Conservation (phyloP, 2,888 invertebrate genomes). For the Drosophila ezoana region DNA sequence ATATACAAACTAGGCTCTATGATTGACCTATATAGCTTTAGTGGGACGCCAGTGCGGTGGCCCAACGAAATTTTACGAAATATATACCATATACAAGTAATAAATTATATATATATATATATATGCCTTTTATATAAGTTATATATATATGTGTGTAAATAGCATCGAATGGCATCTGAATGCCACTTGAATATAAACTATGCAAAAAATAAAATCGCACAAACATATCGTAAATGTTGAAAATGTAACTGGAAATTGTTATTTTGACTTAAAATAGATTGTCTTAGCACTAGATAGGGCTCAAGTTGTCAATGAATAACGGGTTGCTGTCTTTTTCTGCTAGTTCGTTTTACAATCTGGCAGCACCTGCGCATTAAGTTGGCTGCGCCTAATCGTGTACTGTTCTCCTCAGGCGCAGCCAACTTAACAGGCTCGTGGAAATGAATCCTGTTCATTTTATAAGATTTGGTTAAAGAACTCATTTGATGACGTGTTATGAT, state of each 20-base stretch:
- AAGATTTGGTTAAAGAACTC: neutral
- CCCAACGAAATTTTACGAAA: conserved; percentile 57
- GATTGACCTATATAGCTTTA: conserved; percentile 48
- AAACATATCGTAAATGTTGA: conserved; percentile 45
- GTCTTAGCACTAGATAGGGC: no score
- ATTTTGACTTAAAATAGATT: no score
- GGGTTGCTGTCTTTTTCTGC: no score
- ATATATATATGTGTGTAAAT: conserved; percentile 37
- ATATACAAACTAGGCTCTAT: conserved; percentile 38
- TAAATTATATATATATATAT: conserved; percentile 46
- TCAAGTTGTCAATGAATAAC: no score
- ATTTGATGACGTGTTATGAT: neutral
- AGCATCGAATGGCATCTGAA: conserved; percentile 23
- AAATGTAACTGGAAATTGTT: no score
- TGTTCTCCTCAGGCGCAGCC: neutral
- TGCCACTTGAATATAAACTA: conserved; percentile 26
- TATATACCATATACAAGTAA: conserved; percentile 54
- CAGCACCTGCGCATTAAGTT: neutral
- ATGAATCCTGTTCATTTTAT: neutral
- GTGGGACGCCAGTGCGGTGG: conserved; percentile 19
- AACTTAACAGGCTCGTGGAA: neutral
- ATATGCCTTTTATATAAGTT: conserved; percentile 27
- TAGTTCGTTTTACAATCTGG: neutral
- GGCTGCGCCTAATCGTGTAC: neutral
- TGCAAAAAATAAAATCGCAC: conserved; percentile 55